Evolutionary conservation across 1,140 invertebrate genomes (phyloP).

Genomic region (Ceratitis capitata): DNA sequence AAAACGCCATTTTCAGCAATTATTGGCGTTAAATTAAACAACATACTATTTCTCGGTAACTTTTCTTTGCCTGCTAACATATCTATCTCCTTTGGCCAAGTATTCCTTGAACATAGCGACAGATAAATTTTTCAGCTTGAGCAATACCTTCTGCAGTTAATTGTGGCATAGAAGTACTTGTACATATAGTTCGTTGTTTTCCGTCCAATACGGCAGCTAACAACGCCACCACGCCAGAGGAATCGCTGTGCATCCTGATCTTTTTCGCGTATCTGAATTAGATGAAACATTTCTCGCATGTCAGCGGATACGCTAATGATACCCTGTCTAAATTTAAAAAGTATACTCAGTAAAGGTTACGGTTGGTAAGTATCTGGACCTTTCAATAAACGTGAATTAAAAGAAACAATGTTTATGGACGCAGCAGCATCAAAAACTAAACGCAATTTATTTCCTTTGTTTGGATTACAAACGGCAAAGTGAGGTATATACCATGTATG

Average conservation of each 20-base stretch:
- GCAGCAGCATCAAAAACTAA: conserved; percentile 24
- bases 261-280: background rate
- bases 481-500: background rate
- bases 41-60: too few relatives aligned
- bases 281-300: conserved; percentile 62
- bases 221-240: conserved; percentile 12
- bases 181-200: too few relatives aligned
- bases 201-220: background rate
- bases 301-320: conserved; percentile 50
- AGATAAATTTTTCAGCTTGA: too few relatives aligned
- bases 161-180: too few relatives aligned
- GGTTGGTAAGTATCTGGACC: background rate
- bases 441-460: background rate
- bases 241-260: conserved; percentile 42
- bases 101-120: too few relatives aligned
- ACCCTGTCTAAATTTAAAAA: conserved; percentile 55
- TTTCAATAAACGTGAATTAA: too few relatives aligned
- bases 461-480: conserved; percentile 12
- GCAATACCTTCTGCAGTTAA: too few relatives aligned
- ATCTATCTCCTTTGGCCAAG: too few relatives aligned
- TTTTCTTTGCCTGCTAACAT: too few relatives aligned
- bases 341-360: conserved; percentile 43
- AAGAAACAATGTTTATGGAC: background rate
- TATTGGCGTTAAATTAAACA: too few relatives aligned
- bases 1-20: too few relatives aligned